Conservation (phyloP, 1,140 invertebrate genomes). For the Leptinotarsa defecta region DNA sequence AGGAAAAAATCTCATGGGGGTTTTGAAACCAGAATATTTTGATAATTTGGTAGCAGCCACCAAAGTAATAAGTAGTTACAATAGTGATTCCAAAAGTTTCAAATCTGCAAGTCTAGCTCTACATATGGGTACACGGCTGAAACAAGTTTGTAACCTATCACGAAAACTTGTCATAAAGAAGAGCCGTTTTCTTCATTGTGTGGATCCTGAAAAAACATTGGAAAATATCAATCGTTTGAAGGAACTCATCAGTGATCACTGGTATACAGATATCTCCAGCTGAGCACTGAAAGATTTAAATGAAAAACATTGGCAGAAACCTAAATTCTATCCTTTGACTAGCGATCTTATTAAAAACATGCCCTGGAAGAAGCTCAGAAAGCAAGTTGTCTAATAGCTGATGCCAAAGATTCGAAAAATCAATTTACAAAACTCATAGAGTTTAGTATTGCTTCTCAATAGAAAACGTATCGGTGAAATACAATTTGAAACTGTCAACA, state of each 20-base stretch:
- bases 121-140: conserved; percentile 37
- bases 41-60: conserved; percentile 36
- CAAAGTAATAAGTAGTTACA: conserved; percentile 39
- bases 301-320: conserved; percentile 37
- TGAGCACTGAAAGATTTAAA: conserved; percentile 41
- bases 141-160: conserved; percentile 33
- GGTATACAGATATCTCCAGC: conserved; percentile 39
- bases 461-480: not conserved
- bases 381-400: not conserved
- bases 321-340: conserved; percentile 34
- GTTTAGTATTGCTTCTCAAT: not conserved
- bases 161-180: conserved; percentile 38
- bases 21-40: conserved; percentile 39
- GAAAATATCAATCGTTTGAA: conserved; percentile 25
- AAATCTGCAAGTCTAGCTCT: conserved; percentile 38
- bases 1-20: conserved; percentile 11
- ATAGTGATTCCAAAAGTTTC: conserved; percentile 32
- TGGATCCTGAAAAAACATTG: conserved; percentile 28
- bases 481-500: not conserved
- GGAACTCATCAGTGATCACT: conserved; percentile 36
- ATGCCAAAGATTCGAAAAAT: not conserved
- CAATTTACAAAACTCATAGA: not conserved
- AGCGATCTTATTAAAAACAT: conserved; percentile 34
- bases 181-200: conserved; percentile 16
- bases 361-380: not conserved